A percentile compares a stretch with the other conserved stretches of the same genome.
Conservation (phyloP, 1,140 invertebrate genomes). For the Tetraneura akinire region DNA sequence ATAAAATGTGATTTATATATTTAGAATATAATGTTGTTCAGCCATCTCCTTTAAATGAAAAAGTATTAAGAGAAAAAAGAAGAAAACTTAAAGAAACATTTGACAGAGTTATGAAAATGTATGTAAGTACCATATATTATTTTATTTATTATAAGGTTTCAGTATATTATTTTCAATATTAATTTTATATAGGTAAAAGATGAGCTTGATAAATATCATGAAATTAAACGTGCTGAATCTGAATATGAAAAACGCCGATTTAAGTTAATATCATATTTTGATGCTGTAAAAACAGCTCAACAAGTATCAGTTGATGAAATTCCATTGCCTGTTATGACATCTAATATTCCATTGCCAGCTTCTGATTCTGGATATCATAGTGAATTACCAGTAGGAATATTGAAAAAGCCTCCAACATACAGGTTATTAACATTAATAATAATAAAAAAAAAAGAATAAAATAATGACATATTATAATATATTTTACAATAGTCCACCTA, state of each 20-base stretch:
- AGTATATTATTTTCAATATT: slow-evolving; percentile 7
- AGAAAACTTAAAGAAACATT: slow-evolving; percentile 95
- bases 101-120: slow-evolving; percentile 89
- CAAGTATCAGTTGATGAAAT: slow-evolving; percentile 92
- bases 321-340: slow-evolving; percentile 70
- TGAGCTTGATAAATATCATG: slow-evolving; percentile 89
- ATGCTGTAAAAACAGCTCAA: slow-evolving; percentile 92
- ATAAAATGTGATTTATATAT: slow-evolving; percentile 57
- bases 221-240: slow-evolving; percentile 84
- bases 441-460: neutral
- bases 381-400: slow-evolving; percentile 64
- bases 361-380: slow-evolving; percentile 57
- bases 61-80: slow-evolving; percentile 93
- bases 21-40: slow-evolving; percentile 92
- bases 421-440: slow-evolving; percentile 55
- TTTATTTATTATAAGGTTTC: neutral
- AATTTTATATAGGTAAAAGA: slow-evolving; percentile 80
- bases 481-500: slow-evolving; percentile 53
- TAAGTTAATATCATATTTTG: slow-evolving; percentile 87
- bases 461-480: neutral
- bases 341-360: slow-evolving; percentile 60
- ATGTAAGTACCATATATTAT: slow-evolving; percentile 75
- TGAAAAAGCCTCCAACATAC: slow-evolving; percentile 74
- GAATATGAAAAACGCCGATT: slow-evolving; percentile 90
- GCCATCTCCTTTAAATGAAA: slow-evolving; percentile 91